A percentile compares a stretch with the other conserved stretches of the same genome.
Conservation (phyloP, 1,140 invertebrate species). For the Steinernema khuongi region DNA sequence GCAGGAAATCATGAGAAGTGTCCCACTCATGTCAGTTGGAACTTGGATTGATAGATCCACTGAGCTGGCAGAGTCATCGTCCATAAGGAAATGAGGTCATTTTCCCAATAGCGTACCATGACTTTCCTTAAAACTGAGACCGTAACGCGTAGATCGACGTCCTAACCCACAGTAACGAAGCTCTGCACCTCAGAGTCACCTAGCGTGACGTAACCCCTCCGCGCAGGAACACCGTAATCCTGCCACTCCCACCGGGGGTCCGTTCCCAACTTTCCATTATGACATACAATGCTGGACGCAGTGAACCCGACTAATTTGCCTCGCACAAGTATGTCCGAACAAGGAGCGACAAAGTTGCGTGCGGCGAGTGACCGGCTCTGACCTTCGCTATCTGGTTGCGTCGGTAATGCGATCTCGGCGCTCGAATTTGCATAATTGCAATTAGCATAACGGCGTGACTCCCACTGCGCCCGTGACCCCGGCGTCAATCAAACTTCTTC, state of each 20-base stretch:
- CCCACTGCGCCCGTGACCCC: not conserved
- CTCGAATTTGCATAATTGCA: conserved; percentile 7
- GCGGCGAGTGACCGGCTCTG: not conserved
- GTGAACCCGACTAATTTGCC: conserved; percentile 1
- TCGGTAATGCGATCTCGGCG: conserved; percentile 8
- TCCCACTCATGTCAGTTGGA: too few relatives aligned
- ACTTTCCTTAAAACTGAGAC: too few relatives aligned
- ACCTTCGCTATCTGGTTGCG: conserved; percentile 12
- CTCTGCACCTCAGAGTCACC: too few relatives aligned
- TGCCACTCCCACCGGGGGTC: not conserved
- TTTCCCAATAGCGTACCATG: too few relatives aligned
- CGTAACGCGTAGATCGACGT: too few relatives aligned
- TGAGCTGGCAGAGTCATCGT: too few relatives aligned
- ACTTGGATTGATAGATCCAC: too few relatives aligned
- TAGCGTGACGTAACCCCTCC: too few relatives aligned
- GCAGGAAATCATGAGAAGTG: too few relatives aligned
- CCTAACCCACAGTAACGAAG: too few relatives aligned
- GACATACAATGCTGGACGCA: not conserved
- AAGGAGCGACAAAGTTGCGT: not conserved
- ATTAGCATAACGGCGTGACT: conserved; percentile 10
- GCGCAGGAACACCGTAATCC: too few relatives aligned
- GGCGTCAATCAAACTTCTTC: not conserved
- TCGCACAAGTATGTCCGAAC: conserved; percentile 10
- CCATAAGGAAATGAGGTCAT: too few relatives aligned
- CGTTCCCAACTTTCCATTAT: not conserved